Evolutionary conservation across 2,888 invertebrate genomes (phyloP).

Genomic region (Arctia plantaginis): DNA sequence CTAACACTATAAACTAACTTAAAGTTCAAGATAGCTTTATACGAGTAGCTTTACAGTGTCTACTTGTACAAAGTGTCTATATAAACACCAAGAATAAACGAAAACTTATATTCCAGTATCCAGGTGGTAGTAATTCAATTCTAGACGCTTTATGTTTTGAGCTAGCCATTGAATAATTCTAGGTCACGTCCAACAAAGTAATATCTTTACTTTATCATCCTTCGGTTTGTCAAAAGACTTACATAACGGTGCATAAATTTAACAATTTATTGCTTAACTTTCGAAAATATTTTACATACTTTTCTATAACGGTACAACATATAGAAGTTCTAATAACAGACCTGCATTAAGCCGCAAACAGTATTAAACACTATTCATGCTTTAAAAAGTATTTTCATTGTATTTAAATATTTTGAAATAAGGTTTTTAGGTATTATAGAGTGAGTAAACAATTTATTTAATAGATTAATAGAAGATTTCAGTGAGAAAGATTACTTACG

Average conservation of each 20-base stretch:
- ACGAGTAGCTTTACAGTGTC: neutral
- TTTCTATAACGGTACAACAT: neutral
- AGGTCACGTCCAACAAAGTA: neutral
- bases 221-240: neutral
- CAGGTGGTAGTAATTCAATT: neutral
- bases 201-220: neutral
- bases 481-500: no score
- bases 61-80: neutral
- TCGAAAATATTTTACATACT: neutral
- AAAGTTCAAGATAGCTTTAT: no score
- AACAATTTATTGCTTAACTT: neutral
- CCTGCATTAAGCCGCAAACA: neutral
- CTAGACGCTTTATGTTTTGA: neutral
- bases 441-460: no score
- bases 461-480: no score
- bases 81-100: neutral
- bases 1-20: neutral
- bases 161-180: neutral
- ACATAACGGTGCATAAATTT: neutral
- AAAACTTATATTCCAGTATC: neutral
- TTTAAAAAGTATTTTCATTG: no score
- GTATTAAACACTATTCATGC: neutral
- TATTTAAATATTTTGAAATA: no score
- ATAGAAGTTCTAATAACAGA: neutral
- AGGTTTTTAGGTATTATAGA: no score